Percentiles rank a stretch among this genome's conserved stretches.
These are phyloP conservation scores for Rotaria macrura DNA, from an alignment of 2,888 invertebrate genomes.

Conservation along the genomic window DNA sequence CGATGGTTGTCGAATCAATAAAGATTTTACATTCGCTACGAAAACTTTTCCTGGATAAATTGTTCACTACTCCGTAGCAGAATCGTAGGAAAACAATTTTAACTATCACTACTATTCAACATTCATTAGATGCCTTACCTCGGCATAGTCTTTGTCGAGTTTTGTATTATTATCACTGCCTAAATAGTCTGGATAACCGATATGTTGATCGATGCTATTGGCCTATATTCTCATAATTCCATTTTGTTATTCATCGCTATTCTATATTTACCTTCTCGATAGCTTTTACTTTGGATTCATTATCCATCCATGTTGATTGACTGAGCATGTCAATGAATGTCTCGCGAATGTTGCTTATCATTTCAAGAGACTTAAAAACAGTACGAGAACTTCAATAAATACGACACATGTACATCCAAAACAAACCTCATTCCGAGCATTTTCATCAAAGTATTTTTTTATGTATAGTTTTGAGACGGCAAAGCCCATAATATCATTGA, in stretches of 20 bases:
- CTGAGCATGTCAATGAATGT: slow-evolving; percentile 73
- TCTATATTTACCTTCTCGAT: slow-evolving; percentile 58
- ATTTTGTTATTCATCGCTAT: no score
- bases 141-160: slow-evolving; percentile 4
- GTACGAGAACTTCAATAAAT: no score
- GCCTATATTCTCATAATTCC: no score
- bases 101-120: no score
- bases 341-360: slow-evolving; percentile 73
- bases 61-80: no score
- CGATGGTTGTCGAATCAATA: no score
- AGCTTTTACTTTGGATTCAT: slow-evolving; percentile 57
- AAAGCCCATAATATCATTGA: slow-evolving; percentile 77
- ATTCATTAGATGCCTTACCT: not conserved
- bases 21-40: no score
- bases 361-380: slow-evolving; percentile 54
- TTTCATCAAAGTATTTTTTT: slow-evolving; percentile 72
- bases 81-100: no score
- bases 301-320: slow-evolving; percentile 86
- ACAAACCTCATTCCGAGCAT: slow-evolving; percentile 63
- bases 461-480: slow-evolving; percentile 84
- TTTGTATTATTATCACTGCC: slow-evolving; percentile 22
- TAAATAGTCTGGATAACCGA: slow-evolving; percentile 51
- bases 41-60: no score
- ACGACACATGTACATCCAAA: not conserved
- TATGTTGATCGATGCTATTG: slow-evolving; percentile 49